Evolutionary conservation across 2,888 invertebrate genomes (phyloP), one percentile per base, ranked within the genome.

Genomic region (Polydrusus cervinus): DNA sequence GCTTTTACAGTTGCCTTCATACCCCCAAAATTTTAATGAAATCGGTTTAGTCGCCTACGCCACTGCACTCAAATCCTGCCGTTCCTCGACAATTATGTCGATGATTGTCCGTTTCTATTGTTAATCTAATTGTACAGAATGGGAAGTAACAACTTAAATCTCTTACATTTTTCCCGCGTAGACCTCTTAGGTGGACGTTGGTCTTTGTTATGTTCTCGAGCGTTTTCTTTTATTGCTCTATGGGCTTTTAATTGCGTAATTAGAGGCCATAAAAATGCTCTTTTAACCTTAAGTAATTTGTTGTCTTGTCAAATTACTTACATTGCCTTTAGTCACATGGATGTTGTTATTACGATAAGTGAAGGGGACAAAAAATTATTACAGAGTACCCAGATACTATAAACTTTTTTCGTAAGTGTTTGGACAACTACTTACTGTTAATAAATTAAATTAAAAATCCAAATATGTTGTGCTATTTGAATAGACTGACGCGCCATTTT

Each of bases 221-320:
- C 25, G 49, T 25, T 60, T 76, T 34, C 61, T 75, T 72, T 76
- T 47, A 71, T 76, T 76, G 71, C 57, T 75, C 20, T 75, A 77
- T 72, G 77, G 71, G 71, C 65, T 72, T 75, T 77, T 77, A 75
- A 77, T 77, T 77, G 75, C 66, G 77, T 77, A 77, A 77, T 77
- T 75, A 77, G 47, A 51, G 68, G 51, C 69, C 68, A 74, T 77
- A 74, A 77, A 77, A 74, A 69, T 74, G 77, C 45, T 70, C 71
- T 71, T 77, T 77, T 72, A 62, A 51, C 20, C 40, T 45, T 64
- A 43, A 43, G 53, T 64, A 71, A 64, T 64, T 62, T 53, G 69
- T 69, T 61, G 55, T 57, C 62, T 72, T 71, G 65, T 64, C 51
- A 51, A 67, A 61, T 47, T 55, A 51, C 14, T 72, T 72, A 25